A percentile compares a stretch with the other conserved stretches of the same genome.
Conservation (phyloP, 37 sponge, comb jelly and placozoan species). For the Ephydatia muelleri region DNA sequence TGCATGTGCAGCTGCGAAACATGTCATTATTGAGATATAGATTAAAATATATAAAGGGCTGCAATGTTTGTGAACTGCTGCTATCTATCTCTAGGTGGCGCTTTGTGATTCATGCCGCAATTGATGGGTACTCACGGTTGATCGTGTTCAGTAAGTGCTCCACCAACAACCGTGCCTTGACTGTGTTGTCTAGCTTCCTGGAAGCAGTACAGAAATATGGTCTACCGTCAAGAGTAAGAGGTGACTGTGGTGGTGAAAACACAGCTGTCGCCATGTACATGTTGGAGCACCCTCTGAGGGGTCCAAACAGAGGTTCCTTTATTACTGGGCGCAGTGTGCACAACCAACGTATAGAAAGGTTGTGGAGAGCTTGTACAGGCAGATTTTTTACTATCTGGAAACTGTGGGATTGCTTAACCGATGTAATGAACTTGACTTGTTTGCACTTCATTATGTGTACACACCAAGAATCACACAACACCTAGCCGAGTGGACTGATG, state of each 20-base stretch:
- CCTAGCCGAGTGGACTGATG: slow-evolving; percentile 9
- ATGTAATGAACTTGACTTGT: slow-evolving; percentile 29
- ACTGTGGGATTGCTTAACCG: slow-evolving; percentile 10
- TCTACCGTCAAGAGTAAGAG: slow-evolving; percentile 45
- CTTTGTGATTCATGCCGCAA: slow-evolving; percentile 59
- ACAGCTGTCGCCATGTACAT: slow-evolving; percentile 48
- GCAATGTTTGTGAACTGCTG: too few species aligned
- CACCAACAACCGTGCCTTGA: slow-evolving; percentile 45
- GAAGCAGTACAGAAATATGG: slow-evolving; percentile 31
- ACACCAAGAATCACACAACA: slow-evolving; percentile 19
- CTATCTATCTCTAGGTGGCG: slow-evolving; percentile 42
- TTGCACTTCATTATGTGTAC: slow-evolving; percentile 54
- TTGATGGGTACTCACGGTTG: slow-evolving; percentile 53
- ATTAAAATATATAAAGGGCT: too few species aligned
- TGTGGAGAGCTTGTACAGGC: slow-evolving; percentile 50
- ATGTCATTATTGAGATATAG: too few species aligned
- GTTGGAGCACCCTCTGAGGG: slow-evolving; percentile 48
- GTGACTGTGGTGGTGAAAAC: slow-evolving; percentile 64
- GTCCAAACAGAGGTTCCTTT: slow-evolving; percentile 16
- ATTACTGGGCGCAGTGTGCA: slow-evolving; percentile 60
- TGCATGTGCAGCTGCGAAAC: too few species aligned
- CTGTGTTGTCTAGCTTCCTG: slow-evolving; percentile 34
- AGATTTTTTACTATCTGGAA: slow-evolving; percentile 51
- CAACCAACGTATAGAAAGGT: slow-evolving; percentile 62
- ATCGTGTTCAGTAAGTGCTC: slow-evolving; percentile 33